Evolutionary conservation across 2,113 vertebrate genomes (phyloP).

Genomic region (Garra rufa): DNA sequence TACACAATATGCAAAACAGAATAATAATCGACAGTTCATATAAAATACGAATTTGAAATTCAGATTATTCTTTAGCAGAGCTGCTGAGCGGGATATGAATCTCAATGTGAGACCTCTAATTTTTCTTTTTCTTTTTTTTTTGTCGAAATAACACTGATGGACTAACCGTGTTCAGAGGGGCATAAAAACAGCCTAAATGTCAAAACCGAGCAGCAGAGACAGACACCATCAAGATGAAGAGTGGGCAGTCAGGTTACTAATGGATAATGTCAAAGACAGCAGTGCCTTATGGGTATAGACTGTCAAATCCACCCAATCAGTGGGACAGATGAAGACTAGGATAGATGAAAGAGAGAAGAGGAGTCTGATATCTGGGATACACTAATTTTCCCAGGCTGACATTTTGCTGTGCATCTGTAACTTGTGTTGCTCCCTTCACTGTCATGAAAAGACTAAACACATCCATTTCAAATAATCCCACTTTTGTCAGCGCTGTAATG

Average conservation of each 20-base stretch:
- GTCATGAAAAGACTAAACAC: background rate
- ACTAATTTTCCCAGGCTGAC: background rate
- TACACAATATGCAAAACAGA: constrained; percentile 11
- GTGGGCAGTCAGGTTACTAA: constrained; percentile 8
- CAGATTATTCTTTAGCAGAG: background rate
- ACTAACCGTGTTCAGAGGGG: background rate
- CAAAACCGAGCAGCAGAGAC: background rate
- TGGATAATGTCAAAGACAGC: constrained; percentile 2
- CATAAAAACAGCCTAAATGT: constrained; percentile 24
- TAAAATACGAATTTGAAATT: background rate
- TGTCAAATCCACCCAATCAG: constrained; percentile 26
- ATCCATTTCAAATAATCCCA: background rate
- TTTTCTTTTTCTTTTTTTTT: background rate
- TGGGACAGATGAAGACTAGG: background rate
- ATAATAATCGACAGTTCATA: background rate
- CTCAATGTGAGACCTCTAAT: background rate
- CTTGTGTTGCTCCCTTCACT: background rate
- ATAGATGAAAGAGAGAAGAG: constrained; percentile 5
- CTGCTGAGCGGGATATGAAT: background rate
- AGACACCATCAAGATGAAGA: constrained; percentile 30
- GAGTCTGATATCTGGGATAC: background rate
- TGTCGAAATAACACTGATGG: background rate
- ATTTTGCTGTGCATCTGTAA: background rate
- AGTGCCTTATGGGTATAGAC: constrained; percentile 13
- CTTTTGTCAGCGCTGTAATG: background rate